These are phyloP conservation scores for Actinostola sp. DNA, from an alignment of 92 coral and sea anemone species.

Conservation along the genomic window DNA sequence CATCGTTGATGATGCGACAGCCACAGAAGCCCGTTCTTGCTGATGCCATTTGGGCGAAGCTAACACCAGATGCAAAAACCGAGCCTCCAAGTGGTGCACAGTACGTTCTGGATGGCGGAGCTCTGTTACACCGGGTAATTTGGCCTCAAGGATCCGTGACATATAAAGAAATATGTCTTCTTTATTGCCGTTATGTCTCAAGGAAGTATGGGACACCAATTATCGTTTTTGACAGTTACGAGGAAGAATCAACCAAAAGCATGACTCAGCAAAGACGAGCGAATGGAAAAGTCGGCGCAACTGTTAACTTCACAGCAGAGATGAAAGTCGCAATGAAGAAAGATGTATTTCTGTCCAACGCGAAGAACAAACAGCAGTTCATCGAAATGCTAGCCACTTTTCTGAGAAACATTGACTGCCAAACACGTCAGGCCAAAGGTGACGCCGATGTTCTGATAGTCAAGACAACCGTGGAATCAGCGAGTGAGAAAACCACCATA, in stretches of 20 bases:
- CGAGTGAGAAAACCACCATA: conserved; percentile 7
- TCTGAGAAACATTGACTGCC: neutral
- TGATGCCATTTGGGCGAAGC: conserved; percentile 47
- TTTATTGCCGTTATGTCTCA: conserved; percentile 19
- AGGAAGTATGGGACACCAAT: conserved; percentile 25
- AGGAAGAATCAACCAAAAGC: conserved; percentile 23
- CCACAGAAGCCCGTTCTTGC: conserved; percentile 49
- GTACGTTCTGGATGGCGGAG: conserved; percentile 48
- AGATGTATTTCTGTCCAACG: conserved; percentile 25
- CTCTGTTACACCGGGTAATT: conserved; percentile 42
- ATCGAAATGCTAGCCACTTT: neutral
- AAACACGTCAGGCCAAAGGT: conserved; percentile 23
- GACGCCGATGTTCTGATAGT: conserved; percentile 50
- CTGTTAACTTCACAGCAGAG: conserved; percentile 24
- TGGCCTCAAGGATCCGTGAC: conserved; percentile 27
- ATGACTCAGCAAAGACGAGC: conserved; percentile 35
- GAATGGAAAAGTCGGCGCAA: conserved; percentile 5
- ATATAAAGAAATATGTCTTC: neutral
- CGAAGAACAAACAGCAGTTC: neutral
- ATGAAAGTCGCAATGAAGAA: conserved; percentile 35
- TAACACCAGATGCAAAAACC: conserved; percentile 1
- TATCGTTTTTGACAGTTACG: conserved; percentile 32
- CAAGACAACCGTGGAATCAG: conserved; percentile 22
- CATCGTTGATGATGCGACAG: conserved; percentile 11
- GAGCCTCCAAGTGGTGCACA: conserved; percentile 18